Base-by-base conservation (phyloP, 1,140 invertebrate genomes). In the Drosophila pseudoobscura region DNA sequence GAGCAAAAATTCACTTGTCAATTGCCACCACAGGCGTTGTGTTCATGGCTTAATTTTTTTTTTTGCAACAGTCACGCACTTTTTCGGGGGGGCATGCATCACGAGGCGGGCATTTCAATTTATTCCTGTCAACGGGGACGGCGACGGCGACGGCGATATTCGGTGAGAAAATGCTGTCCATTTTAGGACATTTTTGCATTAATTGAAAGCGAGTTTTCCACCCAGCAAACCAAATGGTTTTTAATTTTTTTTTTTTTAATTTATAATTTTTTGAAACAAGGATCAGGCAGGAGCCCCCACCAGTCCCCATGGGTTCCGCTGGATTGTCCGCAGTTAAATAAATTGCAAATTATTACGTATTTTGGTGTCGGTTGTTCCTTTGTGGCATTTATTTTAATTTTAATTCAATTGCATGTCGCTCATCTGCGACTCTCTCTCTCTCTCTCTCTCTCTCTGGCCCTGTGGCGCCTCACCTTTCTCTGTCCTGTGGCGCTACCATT, bases 401-500 rank as follows among this genome's bases (percentile, higher is more conserved):
- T 83, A 83, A 83, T 83, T 83, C 79, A 83, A 83, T 84, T 83
- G 75, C 80, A 84, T 59, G 75, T 70, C 76, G 75, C 70, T 78
- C 75, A 69, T 46, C 59, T 56, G 44, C 35, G 13, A n/a, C 35
- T 31, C 29, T 66, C 61, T 61, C 60, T 52, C 31, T 31, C 31
- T 31, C 2, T 8, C 29, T 9, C 7, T 1, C 8, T 31, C 2
- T 8, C 29, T 9, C 7, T 1, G 2, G 24, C 5, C 24, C 24
- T 26, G 24, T 45, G 44, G 39, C 11, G 15, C n/a, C 50, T 49
- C 59, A 51, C 31, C 31, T 9, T 3, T 35, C 8, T 3, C 31
- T 35, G 2, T 35, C 31, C 9, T 35, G 31, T 35, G 31, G 31
- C 29, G 29, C 29, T 6, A 29, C 6, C 6, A 1, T 7, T 29